Conservation (phyloP, 2,888 invertebrate species). For the Lydus trimaculatus region DNA sequence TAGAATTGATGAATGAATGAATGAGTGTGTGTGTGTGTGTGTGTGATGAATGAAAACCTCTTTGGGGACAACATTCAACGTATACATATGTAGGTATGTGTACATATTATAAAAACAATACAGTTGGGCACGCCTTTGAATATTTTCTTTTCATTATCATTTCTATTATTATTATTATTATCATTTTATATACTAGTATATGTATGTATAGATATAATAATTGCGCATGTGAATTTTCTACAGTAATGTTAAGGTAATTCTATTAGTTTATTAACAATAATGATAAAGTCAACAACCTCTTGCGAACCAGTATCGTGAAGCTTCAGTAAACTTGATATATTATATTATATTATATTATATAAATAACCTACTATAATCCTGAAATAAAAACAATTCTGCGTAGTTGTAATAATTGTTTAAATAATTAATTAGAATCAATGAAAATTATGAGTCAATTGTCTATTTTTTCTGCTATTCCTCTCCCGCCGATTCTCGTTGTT, state of each 20-base stretch:
- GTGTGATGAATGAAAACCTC: background rate
- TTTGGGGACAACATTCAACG: conserved; percentile 9
- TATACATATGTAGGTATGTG: background rate
- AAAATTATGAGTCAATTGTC: background rate
- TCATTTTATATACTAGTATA: background rate
- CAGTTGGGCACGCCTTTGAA: conserved; percentile 11
- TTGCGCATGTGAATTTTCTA: conserved; percentile 14
- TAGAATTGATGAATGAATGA: too few relatives aligned
- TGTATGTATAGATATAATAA: conserved; percentile 11
- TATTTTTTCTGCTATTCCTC: too few relatives aligned
- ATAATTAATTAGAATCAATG: background rate
- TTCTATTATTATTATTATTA: background rate
- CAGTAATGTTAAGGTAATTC: conserved; percentile 16
- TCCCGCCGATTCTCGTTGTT: too few relatives aligned
- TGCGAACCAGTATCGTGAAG: conserved; percentile 24
- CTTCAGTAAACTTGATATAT: conserved; percentile 25
- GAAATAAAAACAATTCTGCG: conserved; percentile 2
- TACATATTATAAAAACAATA: background rate
- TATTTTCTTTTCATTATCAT: background rate
- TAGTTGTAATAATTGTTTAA: background rate
- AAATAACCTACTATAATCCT: too few relatives aligned
- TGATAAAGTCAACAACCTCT: conserved; percentile 25
- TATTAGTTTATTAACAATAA: conserved; percentile 27
- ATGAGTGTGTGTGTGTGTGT: too few relatives aligned
- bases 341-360: too few relatives aligned